phyloP scores from a whole-genome alignment of 2,797 vertebrate species.

The Dermochelys coriacea region DNA sequence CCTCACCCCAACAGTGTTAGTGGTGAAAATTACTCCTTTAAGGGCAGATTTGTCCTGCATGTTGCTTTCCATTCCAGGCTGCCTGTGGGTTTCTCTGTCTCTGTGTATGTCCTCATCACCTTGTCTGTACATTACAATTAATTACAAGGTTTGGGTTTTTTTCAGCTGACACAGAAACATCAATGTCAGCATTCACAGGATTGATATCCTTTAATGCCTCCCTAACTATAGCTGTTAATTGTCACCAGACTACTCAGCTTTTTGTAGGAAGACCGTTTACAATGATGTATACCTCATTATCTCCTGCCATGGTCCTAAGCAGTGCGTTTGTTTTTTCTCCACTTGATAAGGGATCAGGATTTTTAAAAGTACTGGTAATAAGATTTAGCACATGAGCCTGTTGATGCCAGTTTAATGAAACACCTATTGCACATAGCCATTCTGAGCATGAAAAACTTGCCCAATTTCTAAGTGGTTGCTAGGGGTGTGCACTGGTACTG shows the following conservation, averaged over 20 bases:
- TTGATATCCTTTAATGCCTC: conserved; percentile 26
- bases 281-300: neutral
- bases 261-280: conserved; percentile 1
- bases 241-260: neutral
- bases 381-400: neutral
- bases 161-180: conserved; percentile 11
- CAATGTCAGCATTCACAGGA: neutral
- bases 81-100: neutral
- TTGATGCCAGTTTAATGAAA: neutral
- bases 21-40: conserved; percentile 35
- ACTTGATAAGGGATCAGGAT: neutral
- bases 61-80: conserved; percentile 25
- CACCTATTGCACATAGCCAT: neutral
- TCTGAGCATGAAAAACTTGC: neutral
- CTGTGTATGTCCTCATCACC: neutral
- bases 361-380: neutral
- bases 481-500: too few species aligned
- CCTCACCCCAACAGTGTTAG: conserved; percentile 44
- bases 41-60: conserved; percentile 24
- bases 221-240: conserved; percentile 26
- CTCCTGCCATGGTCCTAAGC: neutral
- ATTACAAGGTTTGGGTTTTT: neutral
- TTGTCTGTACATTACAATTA: conserved; percentile 13
- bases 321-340: neutral
- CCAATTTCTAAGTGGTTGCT: neutral